Evolutionary conservation across 2,797 vertebrate genomes (phyloP).

Genomic region (Artibeus jamaicensis): DNA sequence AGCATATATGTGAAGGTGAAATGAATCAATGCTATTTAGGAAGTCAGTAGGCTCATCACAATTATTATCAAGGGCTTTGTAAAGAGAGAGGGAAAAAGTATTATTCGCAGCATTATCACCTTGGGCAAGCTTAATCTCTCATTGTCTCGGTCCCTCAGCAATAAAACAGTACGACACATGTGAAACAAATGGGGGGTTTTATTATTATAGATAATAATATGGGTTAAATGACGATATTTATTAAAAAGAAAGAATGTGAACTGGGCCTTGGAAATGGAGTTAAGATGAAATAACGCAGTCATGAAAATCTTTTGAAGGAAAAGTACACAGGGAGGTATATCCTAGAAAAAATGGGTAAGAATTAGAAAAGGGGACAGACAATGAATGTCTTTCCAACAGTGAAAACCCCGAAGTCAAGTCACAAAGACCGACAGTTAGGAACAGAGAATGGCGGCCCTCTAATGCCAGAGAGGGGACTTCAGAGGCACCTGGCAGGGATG

Average conservation of each 20-base stretch:
- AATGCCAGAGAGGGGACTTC: background rate
- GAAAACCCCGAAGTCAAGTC: background rate
- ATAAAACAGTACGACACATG: background rate
- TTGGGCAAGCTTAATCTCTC: background rate
- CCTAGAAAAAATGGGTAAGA: background rate
- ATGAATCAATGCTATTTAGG: background rate
- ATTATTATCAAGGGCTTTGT: background rate
- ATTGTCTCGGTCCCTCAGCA: background rate
- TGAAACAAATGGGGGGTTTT: background rate
- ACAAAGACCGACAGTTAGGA: background rate
- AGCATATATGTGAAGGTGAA: background rate
- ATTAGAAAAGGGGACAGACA: background rate
- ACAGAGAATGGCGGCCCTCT: background rate
- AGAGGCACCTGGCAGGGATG: fast-evolving
- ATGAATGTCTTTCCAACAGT: background rate
- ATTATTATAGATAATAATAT: background rate
- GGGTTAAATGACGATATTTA: background rate
- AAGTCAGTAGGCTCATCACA: background rate
- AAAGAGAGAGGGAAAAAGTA: background rate
- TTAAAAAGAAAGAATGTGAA: background rate
- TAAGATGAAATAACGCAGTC: background rate
- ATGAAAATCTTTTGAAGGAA: background rate
- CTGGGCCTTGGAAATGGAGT: background rate
- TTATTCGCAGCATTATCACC: background rate
- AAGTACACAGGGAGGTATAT: background rate